Evolutionary conservation across 2,888 invertebrate genomes (phyloP).

Genomic region (Nephrocerus scutellatus): DNA sequence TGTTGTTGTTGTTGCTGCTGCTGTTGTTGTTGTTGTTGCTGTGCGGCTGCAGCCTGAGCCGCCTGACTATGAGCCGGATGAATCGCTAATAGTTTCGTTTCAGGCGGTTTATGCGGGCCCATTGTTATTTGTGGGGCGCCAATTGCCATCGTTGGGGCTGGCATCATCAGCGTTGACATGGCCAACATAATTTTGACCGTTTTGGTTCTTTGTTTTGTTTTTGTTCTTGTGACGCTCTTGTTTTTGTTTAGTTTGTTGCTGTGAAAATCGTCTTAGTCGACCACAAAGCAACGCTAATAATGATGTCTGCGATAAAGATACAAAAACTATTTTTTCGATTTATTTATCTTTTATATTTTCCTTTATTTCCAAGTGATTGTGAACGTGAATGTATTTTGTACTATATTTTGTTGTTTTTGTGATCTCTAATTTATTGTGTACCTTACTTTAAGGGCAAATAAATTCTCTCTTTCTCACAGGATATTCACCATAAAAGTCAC

Average conservation of each 20-base stretch:
- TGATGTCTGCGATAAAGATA: too few relatives aligned
- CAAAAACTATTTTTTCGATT: too few relatives aligned
- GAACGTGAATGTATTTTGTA: too few relatives aligned
- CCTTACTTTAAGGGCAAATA: too few relatives aligned
- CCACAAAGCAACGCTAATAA: too few relatives aligned
- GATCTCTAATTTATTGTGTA: too few relatives aligned
- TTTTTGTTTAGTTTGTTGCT: background rate
- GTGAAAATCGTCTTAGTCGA: too few relatives aligned
- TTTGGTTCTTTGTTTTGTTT: conserved; percentile 17
- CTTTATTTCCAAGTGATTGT: too few relatives aligned
- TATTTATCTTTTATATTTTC: too few relatives aligned
- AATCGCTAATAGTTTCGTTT: conserved; percentile 47
- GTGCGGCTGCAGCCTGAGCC: conserved; percentile 30
- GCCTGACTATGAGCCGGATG: conserved; percentile 39
- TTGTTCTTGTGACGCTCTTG: conserved; percentile 8
- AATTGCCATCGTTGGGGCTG: conserved; percentile 47
- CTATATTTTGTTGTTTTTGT: too few relatives aligned
- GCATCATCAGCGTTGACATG: conserved; percentile 50
- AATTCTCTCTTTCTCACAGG: too few relatives aligned
- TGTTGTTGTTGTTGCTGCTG: conserved; percentile 32
- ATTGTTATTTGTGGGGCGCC: conserved; percentile 47
- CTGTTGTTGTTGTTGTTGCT: conserved; percentile 29
- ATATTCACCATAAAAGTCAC: too few relatives aligned
- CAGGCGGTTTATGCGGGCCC: conserved; percentile 48
- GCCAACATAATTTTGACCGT: conserved; percentile 45